A percentile compares a stretch with the other conserved stretches of the same genome.
These are phyloP conservation scores for Brachyopa scutellaris DNA, from an alignment of 2,888 invertebrate species.

Conservation along the genomic window DNA sequence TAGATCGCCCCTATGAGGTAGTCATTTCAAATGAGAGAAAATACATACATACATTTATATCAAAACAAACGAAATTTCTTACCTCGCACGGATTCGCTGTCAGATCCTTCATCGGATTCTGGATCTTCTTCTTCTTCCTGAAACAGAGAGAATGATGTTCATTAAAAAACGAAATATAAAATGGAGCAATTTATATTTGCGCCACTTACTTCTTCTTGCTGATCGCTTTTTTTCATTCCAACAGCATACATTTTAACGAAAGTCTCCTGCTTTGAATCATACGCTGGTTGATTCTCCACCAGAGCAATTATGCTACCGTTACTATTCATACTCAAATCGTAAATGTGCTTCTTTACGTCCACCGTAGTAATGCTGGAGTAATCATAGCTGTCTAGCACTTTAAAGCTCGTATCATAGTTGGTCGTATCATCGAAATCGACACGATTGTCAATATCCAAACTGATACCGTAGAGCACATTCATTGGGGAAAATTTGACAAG, in stretches of 20 bases:
- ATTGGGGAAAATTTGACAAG: conserved; percentile 93
- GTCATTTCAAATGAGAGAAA: not conserved
- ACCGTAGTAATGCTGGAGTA: conserved; percentile 97
- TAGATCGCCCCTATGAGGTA: not conserved
- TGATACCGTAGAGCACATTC: conserved; percentile 93
- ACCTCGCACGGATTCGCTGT: conserved; percentile 80
- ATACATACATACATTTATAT: not conserved
- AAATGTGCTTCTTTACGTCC: conserved; percentile 95
- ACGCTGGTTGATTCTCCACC: conserved; percentile 94
- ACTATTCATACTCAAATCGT: conserved; percentile 91
- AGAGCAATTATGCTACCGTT: conserved; percentile 94
- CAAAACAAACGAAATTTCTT: conserved; percentile 52
- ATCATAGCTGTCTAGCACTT: conserved; percentile 96
- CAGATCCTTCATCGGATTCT: conserved; percentile 84
- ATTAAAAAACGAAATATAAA: too few relatives aligned
- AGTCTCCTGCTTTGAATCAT: conserved; percentile 93
- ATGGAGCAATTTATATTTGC: too few relatives aligned
- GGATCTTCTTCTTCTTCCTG: conserved; percentile 86
- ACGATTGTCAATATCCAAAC: conserved; percentile 88
- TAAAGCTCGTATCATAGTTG: conserved; percentile 95
- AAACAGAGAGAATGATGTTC: conserved; percentile 78
- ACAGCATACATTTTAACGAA: conserved; percentile 96
- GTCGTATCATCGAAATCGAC: conserved; percentile 88
- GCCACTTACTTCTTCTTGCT: conserved; percentile 92
- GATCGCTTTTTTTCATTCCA: conserved; percentile 92